phyloP scores from a whole-genome alignment of 2,113 vertebrate species.

The Ophiodon elongatus region DNA sequence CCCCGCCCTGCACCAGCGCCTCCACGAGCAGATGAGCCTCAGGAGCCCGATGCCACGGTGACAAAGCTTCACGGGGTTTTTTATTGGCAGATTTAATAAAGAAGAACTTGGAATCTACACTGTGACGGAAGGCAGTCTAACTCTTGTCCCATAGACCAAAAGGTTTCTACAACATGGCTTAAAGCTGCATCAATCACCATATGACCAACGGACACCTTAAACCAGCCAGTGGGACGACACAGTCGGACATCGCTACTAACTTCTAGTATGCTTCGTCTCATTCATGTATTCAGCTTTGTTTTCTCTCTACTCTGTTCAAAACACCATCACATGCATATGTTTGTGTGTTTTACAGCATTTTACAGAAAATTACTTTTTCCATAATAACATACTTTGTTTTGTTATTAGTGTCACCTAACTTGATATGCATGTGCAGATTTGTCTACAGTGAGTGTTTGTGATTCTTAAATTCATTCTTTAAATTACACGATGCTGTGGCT shows the following conservation, averaged over 20 bases:
- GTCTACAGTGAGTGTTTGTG: background rate
- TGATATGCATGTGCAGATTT: background rate
- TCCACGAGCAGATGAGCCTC: background rate
- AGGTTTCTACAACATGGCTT: background rate
- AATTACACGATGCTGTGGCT: background rate
- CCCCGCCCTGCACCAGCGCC: conserved; percentile 8
- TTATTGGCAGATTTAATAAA: background rate
- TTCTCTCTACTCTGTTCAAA: background rate
- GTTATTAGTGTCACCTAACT: background rate
- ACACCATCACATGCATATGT: background rate
- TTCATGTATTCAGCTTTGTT: background rate
- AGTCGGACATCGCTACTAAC: background rate
- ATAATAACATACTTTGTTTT: background rate
- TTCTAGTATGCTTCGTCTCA: background rate
- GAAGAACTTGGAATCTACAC: background rate
- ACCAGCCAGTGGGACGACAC: background rate
- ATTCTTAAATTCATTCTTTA: background rate
- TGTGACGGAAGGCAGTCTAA: background rate
- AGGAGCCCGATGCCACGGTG: background rate
- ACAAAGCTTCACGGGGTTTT: background rate
- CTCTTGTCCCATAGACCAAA: background rate
- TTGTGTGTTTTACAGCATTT: background rate
- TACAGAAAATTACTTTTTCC: background rate
- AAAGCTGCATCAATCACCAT: background rate
- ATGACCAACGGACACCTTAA: background rate